These are phyloP conservation scores for Florisuga fusca DNA, from an alignment of 2,797 vertebrate genomes.

Conservation along the genomic window DNA sequence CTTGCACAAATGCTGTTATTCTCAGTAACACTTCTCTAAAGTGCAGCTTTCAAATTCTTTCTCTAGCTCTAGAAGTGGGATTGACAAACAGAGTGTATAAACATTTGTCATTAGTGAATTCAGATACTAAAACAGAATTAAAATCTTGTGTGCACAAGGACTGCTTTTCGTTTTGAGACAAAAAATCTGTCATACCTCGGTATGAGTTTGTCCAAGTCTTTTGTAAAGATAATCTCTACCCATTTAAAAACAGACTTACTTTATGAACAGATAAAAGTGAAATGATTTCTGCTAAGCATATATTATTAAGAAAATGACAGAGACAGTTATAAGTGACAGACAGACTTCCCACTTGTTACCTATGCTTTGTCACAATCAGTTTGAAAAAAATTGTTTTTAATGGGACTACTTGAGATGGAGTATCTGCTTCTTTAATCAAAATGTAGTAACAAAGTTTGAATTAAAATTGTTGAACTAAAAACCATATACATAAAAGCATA, in stretches of 20 bases:
- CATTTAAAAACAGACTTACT: not conserved
- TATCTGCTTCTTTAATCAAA: not conserved
- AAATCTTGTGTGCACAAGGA: not conserved
- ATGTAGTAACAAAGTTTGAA: not conserved
- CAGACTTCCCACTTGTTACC: not conserved
- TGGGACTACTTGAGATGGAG: not conserved
- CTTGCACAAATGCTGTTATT: fast-evolving
- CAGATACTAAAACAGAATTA: not conserved
- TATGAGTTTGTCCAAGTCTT: not conserved
- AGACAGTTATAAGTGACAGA: not conserved
- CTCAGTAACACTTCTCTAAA: not conserved
- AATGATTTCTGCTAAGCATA: not conserved
- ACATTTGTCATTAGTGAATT: not conserved
- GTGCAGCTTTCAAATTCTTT: not conserved
- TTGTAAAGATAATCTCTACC: not conserved
- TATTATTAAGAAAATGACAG: not conserved
- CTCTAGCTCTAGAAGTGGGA: not conserved
- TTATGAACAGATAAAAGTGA: not conserved
- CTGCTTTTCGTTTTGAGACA: not conserved
- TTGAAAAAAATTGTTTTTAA: not conserved
- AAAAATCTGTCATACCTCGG: not conserved
- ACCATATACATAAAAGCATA: no score
- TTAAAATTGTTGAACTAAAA: not conserved
- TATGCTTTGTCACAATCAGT: not conserved
- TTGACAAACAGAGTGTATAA: fast-evolving